These are phyloP conservation scores for Drosophila anceps DNA, from an alignment of 2,888 invertebrate species.

Conservation along the genomic window DNA sequence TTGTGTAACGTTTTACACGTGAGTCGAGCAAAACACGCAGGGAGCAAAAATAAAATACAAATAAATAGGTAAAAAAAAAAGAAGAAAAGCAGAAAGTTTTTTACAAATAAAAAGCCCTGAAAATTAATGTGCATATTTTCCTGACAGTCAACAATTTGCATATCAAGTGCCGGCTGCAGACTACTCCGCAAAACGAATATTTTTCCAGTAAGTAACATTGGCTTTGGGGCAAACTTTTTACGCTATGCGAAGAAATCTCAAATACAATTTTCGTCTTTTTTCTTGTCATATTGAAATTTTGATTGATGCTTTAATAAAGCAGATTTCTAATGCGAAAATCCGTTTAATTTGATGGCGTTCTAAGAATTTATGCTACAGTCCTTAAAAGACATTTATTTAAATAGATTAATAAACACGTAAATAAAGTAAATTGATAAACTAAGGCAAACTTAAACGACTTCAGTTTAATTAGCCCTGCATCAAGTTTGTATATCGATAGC, in stretches of 20 bases:
- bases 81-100: constrained; percentile 19
- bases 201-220: constrained; percentile 32
- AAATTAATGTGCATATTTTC: constrained; percentile 77
- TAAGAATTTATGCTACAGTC: neutral
- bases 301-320: constrained; percentile 18
- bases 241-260: constrained; percentile 16
- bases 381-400: neutral
- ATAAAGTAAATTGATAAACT: neutral
- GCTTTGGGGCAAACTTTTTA: constrained; percentile 16
- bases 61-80: neutral
- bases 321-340: neutral
- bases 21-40: constrained; percentile 42
- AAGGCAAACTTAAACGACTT: neutral
- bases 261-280: constrained; percentile 36
- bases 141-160: constrained; percentile 73
- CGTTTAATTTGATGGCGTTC: neutral
- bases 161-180: constrained; percentile 63
- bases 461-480: neutral
- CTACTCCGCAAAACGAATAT: constrained; percentile 32
- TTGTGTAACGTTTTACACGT: constrained; percentile 62
- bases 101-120: constrained; percentile 48
- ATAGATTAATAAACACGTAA: no score
- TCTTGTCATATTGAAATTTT: constrained; percentile 31
- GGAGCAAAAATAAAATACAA: neutral
- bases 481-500: neutral